Base-by-base conservation (phyloP, 2,113 vertebrate species). In the Aptenodytes forsteri region DNA sequence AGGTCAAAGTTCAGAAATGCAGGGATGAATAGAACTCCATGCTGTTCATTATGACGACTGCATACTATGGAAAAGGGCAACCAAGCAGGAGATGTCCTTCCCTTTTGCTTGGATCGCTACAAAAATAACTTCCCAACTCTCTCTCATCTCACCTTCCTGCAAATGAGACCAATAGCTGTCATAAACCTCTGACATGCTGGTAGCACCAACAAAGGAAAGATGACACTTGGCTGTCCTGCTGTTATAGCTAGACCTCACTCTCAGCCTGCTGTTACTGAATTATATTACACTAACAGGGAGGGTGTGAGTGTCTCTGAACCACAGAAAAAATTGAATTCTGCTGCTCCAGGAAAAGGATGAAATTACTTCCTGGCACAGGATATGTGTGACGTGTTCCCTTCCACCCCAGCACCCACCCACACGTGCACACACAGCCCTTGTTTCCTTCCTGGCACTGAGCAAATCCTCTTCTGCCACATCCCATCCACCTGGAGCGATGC, bases 1-100 rank as follows among this genome's bases (percentile, higher is more conserved):
- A 93, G 95, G 67, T 91, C 73, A 56, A 86, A 76, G 81, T 85
- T 73, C 84, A 95, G 83, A 90, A 93, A 89, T n/a, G 15, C 13
- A 71, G 22, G 22, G 26, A 18, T 66, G 11, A 87, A 46, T 54
- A 54, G 69, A 95, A 36, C 20, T 38, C 11, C 15, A 21, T 61
- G 62, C 61, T 91, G 87, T 90, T 89, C 95, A 47, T 82, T 79
- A 84, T 38, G 56, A n/a, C 10, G 56, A 49, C 42, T 62, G 25
- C 29, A 78, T 13, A 70, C 27, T 14, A 42, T 42, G 56, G 20
- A 36, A 32, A 95, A 97, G 55, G 89, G 36, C 62, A 58, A 15
- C 5, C 2, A 49, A 62, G 9, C 32, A 36, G 36, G 15, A 90
- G 21, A 67, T 47, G 15, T 66, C 49, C 47, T 79, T 47, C 69